Conservation (phyloP, 2,797 vertebrate genomes). For the Epinephelus malabaricus region DNA sequence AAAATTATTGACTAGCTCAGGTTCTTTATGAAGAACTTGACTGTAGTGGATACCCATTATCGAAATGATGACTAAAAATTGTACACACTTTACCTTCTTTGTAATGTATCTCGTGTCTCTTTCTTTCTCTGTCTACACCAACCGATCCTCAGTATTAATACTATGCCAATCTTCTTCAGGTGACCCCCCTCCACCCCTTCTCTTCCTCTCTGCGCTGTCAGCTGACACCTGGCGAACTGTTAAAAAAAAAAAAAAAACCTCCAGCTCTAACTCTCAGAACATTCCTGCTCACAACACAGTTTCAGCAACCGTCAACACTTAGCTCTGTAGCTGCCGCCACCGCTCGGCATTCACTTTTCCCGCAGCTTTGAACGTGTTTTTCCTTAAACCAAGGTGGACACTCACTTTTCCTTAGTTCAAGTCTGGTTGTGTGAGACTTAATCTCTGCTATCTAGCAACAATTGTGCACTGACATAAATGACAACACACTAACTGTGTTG, state of each 20-base stretch:
- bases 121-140: constrained; percentile 44
- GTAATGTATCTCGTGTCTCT: constrained; percentile 46
- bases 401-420: constrained; percentile 36
- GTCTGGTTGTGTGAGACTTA: constrained; percentile 43
- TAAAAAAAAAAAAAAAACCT: constrained; percentile 31
- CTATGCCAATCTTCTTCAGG: constrained; percentile 85
- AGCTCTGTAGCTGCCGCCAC: constrained; percentile 18
- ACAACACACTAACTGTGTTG: constrained; percentile 45
- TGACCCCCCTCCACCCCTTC: constrained; percentile 48
- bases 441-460: constrained; percentile 56
- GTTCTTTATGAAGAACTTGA: constrained; percentile 78
- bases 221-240: constrained; percentile 47
- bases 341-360: background rate
- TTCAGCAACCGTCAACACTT: constrained; percentile 26
- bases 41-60: constrained; percentile 51
- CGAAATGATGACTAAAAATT: constrained; percentile 49
- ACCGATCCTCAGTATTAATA: constrained; percentile 73
- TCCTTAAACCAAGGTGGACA: constrained; percentile 57
- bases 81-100: constrained; percentile 53
- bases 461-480: constrained; percentile 60
- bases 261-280: constrained; percentile 76
- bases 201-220: constrained; percentile 34
- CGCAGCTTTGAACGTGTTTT: constrained; percentile 22
- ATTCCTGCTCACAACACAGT: constrained; percentile 80
- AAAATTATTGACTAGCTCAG: constrained; percentile 68